Evolutionary conservation across 2,888 invertebrate genomes (phyloP), one percentile per base, ranked within the genome.

Genomic region (Drosophila acutilabella): DNA sequence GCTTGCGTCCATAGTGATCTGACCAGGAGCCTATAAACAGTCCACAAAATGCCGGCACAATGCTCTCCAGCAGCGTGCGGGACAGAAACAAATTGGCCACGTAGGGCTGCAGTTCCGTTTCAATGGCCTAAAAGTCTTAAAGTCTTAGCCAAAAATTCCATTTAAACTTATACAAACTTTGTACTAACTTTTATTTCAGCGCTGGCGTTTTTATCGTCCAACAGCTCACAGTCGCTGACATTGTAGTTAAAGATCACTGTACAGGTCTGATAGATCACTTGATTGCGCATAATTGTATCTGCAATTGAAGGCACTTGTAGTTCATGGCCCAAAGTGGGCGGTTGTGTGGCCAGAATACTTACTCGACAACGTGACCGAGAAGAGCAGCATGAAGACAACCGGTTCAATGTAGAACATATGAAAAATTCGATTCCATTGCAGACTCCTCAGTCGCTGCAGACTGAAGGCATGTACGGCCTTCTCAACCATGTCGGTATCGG

Each of bases 11-110:
- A 92, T 95, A 94, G 69, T 94, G 95, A 90, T 97, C 96, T 47
- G 96, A 96, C 96, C 96, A 97, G 0, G 96, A 95, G 7, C 96
- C 97, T 73, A 96, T 90, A 88, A 96, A 96, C 42, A 96, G 92
- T 11, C 95, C 95, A 50, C 95, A 90, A 36, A 95, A 78, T 0
- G 96, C 95, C 1, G 96, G 96, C 47, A 95, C 93, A 60, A 96
- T 91, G 41, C 95, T 94, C 79, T 95, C 95, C 23, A 96, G 91
- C 0, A 96, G 90, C 1, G 94, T 93, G 74, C 93, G 94, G 1
- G 93, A 93, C 90, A 95, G 95, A 33, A 94, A 91, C 50, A 96
- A 93, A 77, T 94, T 92, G 13, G 95, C 94, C 16, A 94, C 94
- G 88, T 94, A 93, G 1, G 95, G 94, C 89, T 97, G 96, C 0